These are phyloP conservation scores for Thamnophis sirtalis DNA, from an alignment of 2,113 vertebrate species.

Conservation along the genomic window DNA sequence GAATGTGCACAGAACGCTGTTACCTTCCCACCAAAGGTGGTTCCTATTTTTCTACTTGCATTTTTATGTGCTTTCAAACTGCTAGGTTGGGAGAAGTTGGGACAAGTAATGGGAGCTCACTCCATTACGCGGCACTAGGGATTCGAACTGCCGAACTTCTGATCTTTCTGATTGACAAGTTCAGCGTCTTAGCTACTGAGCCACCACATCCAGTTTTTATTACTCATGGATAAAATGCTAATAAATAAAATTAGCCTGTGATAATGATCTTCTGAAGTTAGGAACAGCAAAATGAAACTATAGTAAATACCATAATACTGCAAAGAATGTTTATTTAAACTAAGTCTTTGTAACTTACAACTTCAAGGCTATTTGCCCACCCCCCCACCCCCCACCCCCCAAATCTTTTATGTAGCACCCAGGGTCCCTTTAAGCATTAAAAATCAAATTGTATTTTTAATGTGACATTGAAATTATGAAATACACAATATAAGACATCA, in stretches of 20 bases:
- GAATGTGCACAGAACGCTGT: no score
- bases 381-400: fast-evolving
- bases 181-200: no score
- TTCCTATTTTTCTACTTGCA: no score
- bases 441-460: neutral
- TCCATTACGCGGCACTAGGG: no score
- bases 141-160: no score
- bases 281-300: neutral
- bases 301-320: neutral
- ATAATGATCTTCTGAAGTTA: neutral
- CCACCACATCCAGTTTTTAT: neutral
- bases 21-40: no score
- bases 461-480: neutral
- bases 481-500: neutral
- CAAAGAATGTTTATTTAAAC: neutral
- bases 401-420: neutral
- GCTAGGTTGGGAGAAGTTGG: no score
- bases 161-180: no score
- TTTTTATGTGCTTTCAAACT: no score
- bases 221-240: neutral
- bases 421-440: neutral
- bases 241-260: neutral
- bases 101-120: no score
- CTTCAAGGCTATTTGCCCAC: neutral
- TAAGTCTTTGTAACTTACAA: neutral